Evolutionary conservation across 2,888 invertebrate species (phyloP), one percentile per base, ranked within the genome.

Genomic region (Rhamnusium bicolor): DNA sequence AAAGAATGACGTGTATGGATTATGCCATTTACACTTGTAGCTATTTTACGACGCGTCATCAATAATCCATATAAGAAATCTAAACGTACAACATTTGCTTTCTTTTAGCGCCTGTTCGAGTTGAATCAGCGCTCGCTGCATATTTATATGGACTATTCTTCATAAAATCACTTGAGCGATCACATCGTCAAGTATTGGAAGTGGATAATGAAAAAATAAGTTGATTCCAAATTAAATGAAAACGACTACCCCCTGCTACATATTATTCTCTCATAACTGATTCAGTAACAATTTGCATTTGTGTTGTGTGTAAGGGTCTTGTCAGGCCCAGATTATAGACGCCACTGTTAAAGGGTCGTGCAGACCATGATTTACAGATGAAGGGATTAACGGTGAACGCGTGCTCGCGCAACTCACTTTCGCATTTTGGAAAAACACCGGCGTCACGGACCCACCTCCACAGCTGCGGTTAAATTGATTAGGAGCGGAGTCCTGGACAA

Each of bases 391-490:
- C 68, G 47, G 68, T 29, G 53, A 51, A n/a, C 18, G 53, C 65
- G 65, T 65, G 65, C 29, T 27, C 53, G 65, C 53, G 65, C 65
- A 65, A 53, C 53, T 63, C 63, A 29, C 51, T 53, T 7, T 27
- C 19, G 53, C 53, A 65, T 65, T 53, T 65, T 10, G 65, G 65
- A 65, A 65, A 65, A 65, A 65, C 65, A 65, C 65, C 12, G 53
- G 65, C 63, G 63, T 51, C 61, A 40, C 60, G 10, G 54, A 18
- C 69, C 63, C 21, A 18, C 63, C 19, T 40, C 14, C 66, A 51
- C 69, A 69, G 66, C 65, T 72, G 69, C 62, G 69, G 69, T 66
- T 29, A 72, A 74, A 74, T 75, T 75, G 74, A 75, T 75, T 72
- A 72, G 54, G 63, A 63, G 49, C 18, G 54, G 63, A 63, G 49